Percentiles rank a stretch among this genome's conserved stretches.
Conservation (phyloP, 2,797 vertebrate genomes). For the Molossus molossus region DNA sequence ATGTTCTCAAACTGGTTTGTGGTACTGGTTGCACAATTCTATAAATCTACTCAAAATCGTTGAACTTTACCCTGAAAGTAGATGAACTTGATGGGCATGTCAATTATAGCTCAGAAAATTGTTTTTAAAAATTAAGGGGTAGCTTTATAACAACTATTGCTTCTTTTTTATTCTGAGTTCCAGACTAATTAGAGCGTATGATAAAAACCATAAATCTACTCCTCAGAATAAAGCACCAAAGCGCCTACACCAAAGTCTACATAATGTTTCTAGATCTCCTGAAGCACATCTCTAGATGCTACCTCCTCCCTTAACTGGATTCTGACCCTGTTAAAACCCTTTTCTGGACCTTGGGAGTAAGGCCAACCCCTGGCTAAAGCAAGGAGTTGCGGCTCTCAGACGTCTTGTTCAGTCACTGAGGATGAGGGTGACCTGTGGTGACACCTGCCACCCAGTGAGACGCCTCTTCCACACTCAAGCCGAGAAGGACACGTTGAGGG, state of each 20-base stretch:
- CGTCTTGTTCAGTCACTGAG: background rate
- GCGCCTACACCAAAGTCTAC: background rate
- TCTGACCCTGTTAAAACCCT: background rate
- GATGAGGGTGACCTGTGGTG: background rate
- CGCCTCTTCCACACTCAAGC: background rate
- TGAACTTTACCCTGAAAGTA: slow-evolving; percentile 21
- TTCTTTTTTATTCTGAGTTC: slow-evolving; percentile 53
- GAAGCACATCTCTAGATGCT: background rate
- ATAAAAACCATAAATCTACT: slow-evolving; percentile 8
- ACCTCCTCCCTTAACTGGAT: background rate
- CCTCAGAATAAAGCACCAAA: slow-evolving; percentile 27
- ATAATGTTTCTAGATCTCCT: background rate
- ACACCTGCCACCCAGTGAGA: background rate
- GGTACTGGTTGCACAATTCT: background rate
- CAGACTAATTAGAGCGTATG: slow-evolving; percentile 16
- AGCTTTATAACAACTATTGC: background rate
- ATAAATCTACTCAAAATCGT: background rate
- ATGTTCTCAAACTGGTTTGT: slow-evolving; percentile 59
- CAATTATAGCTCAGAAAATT: slow-evolving; percentile 27
- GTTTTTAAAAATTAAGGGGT: background rate
- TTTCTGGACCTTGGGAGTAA: background rate
- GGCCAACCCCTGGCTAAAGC: background rate
- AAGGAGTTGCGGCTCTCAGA: background rate
- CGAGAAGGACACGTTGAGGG: background rate
- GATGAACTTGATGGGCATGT: background rate